A percentile compares a stretch with the other conserved stretches of the same genome.
Conservation (phyloP, 2,888 invertebrate genomes). For the Myopa testacea region DNA sequence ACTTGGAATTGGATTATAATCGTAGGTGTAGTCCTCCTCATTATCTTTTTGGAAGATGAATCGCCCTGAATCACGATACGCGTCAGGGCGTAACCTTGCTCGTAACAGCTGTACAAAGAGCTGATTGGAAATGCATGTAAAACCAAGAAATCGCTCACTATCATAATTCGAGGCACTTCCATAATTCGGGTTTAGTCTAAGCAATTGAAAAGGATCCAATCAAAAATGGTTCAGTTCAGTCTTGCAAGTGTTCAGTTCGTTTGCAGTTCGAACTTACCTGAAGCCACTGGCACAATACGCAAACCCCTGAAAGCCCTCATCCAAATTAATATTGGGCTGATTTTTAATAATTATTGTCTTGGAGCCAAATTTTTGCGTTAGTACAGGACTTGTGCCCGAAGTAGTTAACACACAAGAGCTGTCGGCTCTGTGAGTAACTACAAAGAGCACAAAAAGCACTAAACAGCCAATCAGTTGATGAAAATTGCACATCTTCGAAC, state of each 20-base stretch:
- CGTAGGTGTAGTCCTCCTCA: neutral
- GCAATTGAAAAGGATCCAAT: neutral
- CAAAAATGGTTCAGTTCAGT: neutral
- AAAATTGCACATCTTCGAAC: neutral
- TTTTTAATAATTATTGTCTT: neutral
- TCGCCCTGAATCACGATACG: too few relatives aligned
- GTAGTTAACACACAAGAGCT: neutral
- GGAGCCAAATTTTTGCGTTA: constrained; percentile 15
- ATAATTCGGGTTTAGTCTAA: neutral
- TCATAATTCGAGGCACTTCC: neutral
- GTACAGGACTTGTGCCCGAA: neutral
- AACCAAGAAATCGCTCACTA: neutral
- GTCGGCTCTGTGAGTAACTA: neutral
- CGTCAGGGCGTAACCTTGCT: neutral
- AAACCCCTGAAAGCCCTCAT: neutral
- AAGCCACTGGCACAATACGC: constrained; percentile 15
- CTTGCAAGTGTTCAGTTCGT: neutral
- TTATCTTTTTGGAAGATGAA: neutral
- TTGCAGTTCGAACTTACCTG: neutral
- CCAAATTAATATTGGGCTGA: neutral
- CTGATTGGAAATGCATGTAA: neutral
- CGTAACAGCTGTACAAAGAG: neutral
- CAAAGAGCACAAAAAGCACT: neutral
- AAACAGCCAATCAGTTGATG: neutral
- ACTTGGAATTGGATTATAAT: neutral